These are phyloP conservation scores for Lacerta bilineata DNA, from an alignment of 2,797 vertebrate genomes.

Conservation along the genomic window DNA sequence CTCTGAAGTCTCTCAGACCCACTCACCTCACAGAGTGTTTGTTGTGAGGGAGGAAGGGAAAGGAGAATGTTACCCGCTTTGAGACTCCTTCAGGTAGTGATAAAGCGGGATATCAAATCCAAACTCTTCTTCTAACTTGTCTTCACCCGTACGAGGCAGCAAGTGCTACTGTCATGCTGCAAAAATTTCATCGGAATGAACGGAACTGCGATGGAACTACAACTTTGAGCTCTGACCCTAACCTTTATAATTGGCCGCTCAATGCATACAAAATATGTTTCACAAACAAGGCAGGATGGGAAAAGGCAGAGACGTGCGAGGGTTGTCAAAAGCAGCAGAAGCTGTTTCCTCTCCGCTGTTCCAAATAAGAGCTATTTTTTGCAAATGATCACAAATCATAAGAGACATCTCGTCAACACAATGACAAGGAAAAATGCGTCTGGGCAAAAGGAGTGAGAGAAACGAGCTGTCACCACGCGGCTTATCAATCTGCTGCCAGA, in stretches of 20 bases:
- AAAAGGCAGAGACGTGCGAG: background rate
- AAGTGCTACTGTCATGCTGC: background rate
- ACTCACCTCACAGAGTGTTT: too few relatives aligned
- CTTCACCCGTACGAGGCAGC: background rate
- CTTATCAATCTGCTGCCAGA: constrained; percentile 25
- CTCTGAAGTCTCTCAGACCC: background rate
- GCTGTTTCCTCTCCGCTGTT: constrained; percentile 9
- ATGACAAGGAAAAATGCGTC: constrained; percentile 25
- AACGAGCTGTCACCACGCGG: background rate
- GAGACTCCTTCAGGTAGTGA: too few relatives aligned
- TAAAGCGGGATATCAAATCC: too few relatives aligned
- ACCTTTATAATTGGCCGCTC: background rate
- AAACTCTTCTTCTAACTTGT: background rate
- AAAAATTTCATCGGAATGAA: background rate
- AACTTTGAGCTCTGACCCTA: background rate
- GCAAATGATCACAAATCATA: constrained; percentile 13
- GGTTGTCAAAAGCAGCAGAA: constrained; percentile 18
- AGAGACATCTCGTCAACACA: constrained; percentile 27
- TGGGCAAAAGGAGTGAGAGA: background rate
- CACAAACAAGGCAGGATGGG: background rate
- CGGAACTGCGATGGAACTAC: background rate
- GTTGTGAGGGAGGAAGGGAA: too few relatives aligned
- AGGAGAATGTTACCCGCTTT: too few relatives aligned
- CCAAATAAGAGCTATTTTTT: constrained; percentile 34
- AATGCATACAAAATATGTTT: background rate